Percentiles rank a stretch among this genome's conserved stretches.
Evolutionary conservation across 2,888 invertebrate genomes (phyloP).

Genomic region (Hipparchia semele): DNA sequence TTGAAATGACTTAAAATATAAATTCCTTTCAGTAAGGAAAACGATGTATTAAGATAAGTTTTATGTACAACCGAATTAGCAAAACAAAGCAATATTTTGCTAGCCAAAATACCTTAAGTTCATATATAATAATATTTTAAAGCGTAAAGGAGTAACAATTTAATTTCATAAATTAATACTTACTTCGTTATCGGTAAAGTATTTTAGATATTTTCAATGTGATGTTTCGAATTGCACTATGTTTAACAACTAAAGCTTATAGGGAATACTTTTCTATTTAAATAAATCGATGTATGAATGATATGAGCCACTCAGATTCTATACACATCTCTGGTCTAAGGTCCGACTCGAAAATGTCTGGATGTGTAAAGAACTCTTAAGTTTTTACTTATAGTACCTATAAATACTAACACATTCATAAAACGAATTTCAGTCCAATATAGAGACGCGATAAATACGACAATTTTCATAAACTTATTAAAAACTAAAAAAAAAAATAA

Average conservation of each 20-base stretch:
- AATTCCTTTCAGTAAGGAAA: neutral
- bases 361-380: constrained; percentile 21
- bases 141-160: constrained; percentile 4
- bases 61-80: neutral
- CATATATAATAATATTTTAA: neutral
- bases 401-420: constrained; percentile 20
- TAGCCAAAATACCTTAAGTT: neutral
- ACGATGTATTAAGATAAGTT: neutral
- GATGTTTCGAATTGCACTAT: constrained; percentile 17
- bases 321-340: constrained; percentile 34
- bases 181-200: constrained; percentile 2
- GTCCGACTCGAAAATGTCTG: constrained; percentile 25
- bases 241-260: constrained; percentile 21
- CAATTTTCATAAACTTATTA: neutral
- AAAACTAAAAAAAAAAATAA: constrained; percentile 11
- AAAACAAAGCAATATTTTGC: neutral
- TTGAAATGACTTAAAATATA: neutral
- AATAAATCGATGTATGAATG: constrained; percentile 70
- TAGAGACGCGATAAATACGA: constrained; percentile 21
- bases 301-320: constrained; percentile 63
- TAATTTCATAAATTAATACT: constrained; percentile 20
- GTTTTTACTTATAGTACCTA: constrained; percentile 23
- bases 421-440: constrained; percentile 28
- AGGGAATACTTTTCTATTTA: constrained; percentile 28
- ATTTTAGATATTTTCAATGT: constrained; percentile 2